Evolutionary conservation across 1,140 invertebrate genomes (phyloP).

Genomic region (Lutraria rhynchaena): DNA sequence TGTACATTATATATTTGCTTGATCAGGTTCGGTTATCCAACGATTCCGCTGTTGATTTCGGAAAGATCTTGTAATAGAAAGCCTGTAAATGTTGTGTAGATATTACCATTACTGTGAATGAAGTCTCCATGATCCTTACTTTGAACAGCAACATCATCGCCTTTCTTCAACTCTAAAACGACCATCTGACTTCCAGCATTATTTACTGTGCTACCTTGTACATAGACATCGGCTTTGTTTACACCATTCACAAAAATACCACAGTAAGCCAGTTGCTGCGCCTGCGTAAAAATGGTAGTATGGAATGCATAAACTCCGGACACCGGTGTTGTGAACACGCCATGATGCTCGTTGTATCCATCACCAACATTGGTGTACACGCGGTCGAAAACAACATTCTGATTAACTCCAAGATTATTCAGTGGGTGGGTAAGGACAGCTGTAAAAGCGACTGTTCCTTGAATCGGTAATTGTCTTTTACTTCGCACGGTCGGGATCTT

Average conservation of each 20-base stretch:
- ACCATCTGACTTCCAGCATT: background rate
- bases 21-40: background rate
- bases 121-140: background rate
- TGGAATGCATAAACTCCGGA: conserved; percentile 22
- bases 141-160: conserved; percentile 18
- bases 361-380: conserved; percentile 26
- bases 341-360: conserved; percentile 30
- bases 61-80: conserved; percentile 2
- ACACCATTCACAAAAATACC: conserved; percentile 6
- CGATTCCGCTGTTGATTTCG: background rate
- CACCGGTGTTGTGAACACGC: conserved; percentile 20
- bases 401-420: background rate
- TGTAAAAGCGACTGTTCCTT: conserved; percentile 19
- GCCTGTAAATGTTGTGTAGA: conserved; percentile 13
- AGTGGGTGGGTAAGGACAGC: conserved; percentile 2
- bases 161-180: background rate
- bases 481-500: too few species aligned
- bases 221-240: background rate
- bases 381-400: conserved; percentile 23
- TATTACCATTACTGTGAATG: background rate
- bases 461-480: background rate
- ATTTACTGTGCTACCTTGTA: background rate
- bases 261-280: background rate
- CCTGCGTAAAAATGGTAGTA: background rate
- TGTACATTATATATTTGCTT: too few species aligned